Evolutionary conservation across 2,888 invertebrate species (phyloP), one percentile per base, ranked within the genome.

Genomic region (Zygogramma bicolorata): DNA sequence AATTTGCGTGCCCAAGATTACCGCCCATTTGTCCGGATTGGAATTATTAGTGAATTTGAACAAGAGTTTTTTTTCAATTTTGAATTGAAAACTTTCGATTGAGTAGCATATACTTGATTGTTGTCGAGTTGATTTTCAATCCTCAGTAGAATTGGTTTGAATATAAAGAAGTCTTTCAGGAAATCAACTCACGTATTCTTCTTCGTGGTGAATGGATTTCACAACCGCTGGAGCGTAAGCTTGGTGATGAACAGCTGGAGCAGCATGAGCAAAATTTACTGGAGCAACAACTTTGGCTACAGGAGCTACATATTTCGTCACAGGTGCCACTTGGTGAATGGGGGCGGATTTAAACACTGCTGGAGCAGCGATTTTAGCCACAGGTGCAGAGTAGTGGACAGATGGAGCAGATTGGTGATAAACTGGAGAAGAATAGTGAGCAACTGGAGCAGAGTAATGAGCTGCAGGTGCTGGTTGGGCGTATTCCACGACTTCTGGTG

Each of bases 151-250:
- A n/a, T n/a, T n/a, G n/a, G n/a, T n/a, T n/a, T n/a, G n/a, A n/a
- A n/a, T n/a, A n/a, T n/a, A n/a, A n/a, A n/a, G n/a, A n/a, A n/a
- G n/a, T n/a, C n/a, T n/a, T n/a, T n/a, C n/a, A n/a, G n/a, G n/a
- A n/a, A n/a, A n/a, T n/a, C n/a, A 46, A 75, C 77, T 77, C 65
- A 77, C 77, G 49, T 75, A 72, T 69, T 76, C 71, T 65, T 76
- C 77, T 65, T 75, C 73, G 34, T 78, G 76, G 42, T 77, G 77
- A 59, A 18, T 3, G 3, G 46, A 46, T 3, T 46, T 46, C 1
- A 46, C 46, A 46, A 18, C 18, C 7, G 18, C 46, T 46, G 46
- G 46, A 46, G 20, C 46, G 0, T 8, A 46, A 20, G 46, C 46
- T 20, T 46, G 46, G 6, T 57, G 40, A 31, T 73, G 49, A 2